These are phyloP conservation scores for Hapalemur alaotrensis DNA, from an alignment of 2,797 vertebrate species.

Conservation along the genomic window DNA sequence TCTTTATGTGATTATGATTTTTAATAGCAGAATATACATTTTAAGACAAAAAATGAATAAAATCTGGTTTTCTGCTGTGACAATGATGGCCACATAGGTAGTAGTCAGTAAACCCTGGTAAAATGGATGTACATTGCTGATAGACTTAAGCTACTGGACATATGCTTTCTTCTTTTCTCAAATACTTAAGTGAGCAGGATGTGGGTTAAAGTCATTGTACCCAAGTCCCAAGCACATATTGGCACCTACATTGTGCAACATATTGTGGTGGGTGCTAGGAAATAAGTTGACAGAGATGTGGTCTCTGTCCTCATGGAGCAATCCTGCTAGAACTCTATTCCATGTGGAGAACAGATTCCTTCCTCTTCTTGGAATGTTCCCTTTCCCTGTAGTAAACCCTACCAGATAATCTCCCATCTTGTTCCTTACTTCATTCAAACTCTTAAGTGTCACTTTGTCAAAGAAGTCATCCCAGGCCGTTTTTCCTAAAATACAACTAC, in stretches of 20 bases:
- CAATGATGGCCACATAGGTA: not conserved
- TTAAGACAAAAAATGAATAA: not conserved
- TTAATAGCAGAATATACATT: not conserved
- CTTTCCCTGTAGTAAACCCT: not conserved
- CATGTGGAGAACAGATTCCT: not conserved
- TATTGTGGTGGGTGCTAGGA: not conserved
- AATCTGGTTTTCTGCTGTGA: not conserved
- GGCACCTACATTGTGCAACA: not conserved
- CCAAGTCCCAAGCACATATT: not conserved
- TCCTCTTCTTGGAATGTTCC: not conserved
- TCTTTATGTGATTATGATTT: not conserved
- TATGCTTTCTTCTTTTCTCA: not conserved
- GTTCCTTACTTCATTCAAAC: not conserved
- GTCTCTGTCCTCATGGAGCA: not conserved
- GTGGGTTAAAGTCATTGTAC: not conserved
- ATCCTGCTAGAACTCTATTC: not conserved
- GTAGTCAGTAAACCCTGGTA: not conserved
- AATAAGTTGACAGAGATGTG: not conserved
- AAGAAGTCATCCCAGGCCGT: not conserved
- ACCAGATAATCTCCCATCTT: not conserved
- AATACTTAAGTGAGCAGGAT: not conserved
- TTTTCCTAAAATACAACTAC: not conserved
- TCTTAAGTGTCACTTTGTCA: not conserved
- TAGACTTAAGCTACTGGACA: not conserved
- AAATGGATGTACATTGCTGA: not conserved